Base-by-base conservation (phyloP, 2,888 invertebrate species). In the Stenodera caucasica region DNA sequence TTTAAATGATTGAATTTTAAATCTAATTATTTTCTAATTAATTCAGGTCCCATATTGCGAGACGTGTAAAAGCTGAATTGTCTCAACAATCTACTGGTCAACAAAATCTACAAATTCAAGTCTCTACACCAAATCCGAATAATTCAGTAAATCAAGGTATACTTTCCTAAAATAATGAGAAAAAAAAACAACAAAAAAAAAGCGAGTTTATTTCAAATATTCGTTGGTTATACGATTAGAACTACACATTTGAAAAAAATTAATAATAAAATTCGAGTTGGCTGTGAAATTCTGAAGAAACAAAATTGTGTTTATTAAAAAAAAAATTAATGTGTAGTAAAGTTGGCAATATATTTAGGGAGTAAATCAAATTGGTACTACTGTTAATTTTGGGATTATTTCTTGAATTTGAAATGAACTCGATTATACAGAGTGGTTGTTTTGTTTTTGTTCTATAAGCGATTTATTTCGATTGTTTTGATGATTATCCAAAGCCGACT, bases 51-150 rank as follows among this genome's bases (percentile, higher is more conserved):
- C 92, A 93, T 78, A 91, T 92, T 78, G 91, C 92, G 45, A 85
- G 91, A 57, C 87, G 92, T 63, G 92, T 92, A 57, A 93, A 93
- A 80, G 92, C 92, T 11, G 92, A 92, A 79, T 83, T 92, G 70
- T 90, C 91, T 51, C 90, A 90, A 75, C 90, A 90, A 80, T 77
- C 77, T 23, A 40, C 35, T 14, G 15, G 33, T 12, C 29, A 61
- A 63, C 76, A 64, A 55, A 71, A 71, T 58, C 67, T 77, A 50
- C 77, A 76, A 62, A 64, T 82, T 63, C 82, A 80, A 70, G 82
- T 81, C 68, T 78, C 80, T 6, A 79, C 79, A 33, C 79, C 81
- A 4, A 73, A 77, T 37, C 79, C 69, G 70, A 77, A 57, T 61
- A 69, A 66, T 55, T 62, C 63, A 55, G 61, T 60, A 51, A 57